phyloP scores from a whole-genome alignment of 2,113 vertebrate genomes.

The Rhinichthys klamathensis region DNA sequence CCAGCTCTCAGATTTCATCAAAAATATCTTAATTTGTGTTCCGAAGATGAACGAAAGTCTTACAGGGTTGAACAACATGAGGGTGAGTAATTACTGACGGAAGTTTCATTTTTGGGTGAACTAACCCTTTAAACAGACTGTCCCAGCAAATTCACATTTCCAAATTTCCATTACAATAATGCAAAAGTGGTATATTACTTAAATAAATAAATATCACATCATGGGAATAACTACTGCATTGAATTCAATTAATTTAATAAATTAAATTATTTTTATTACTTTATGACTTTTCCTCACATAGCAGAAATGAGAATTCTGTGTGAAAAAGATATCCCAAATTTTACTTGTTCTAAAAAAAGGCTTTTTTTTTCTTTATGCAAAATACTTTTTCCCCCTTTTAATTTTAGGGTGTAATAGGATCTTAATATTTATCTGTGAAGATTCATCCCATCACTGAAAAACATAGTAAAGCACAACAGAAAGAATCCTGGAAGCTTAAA shows the following conservation, averaged over 20 bases:
- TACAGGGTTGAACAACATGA: no score
- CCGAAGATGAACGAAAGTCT: no score
- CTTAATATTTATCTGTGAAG: not conserved
- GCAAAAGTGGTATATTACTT: no score
- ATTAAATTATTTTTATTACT: not conserved
- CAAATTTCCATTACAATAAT: no score
- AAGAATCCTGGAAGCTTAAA: not conserved
- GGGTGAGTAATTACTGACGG: no score
- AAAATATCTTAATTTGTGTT: no score
- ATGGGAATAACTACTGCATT: not conserved
- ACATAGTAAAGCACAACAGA: constrained; percentile 35
- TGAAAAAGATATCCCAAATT: not conserved
- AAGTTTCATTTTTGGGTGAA: no score
- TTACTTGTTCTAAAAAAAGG: not conserved
- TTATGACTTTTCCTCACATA: not conserved
- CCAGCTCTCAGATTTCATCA: no score
- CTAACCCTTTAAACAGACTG: not conserved
- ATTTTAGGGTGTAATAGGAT: not conserved
- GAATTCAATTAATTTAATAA: not conserved
- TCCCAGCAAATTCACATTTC: not conserved
- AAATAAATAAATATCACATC: not conserved
- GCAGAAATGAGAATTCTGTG: not conserved
- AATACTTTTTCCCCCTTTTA: no score
- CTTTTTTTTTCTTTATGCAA: no score
- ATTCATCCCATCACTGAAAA: not conserved